Base-by-base conservation (phyloP, 2,888 invertebrate species). In the Theretra japonica region DNA sequence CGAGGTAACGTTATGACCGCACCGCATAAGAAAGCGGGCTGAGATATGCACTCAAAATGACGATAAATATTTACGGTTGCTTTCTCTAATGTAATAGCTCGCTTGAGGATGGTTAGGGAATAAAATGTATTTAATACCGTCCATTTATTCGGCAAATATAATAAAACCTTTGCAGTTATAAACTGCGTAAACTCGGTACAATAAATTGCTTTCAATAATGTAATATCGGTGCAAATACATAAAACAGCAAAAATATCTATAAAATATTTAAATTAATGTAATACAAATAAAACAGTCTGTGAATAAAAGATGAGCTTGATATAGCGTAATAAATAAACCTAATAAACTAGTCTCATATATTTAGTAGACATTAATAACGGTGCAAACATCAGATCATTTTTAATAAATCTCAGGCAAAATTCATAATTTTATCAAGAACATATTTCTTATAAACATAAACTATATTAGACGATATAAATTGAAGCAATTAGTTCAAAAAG, bases 1-100 rank as follows among this genome's bases (percentile, higher is more conserved):
- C 81, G 79, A 76, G 70, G 70, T 76, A 76, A 72, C 74, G 74
- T 72, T 71, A 73, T 41, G 76, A 72, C 41, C 33, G 70, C 8
- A 70, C 8, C 70, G 62, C 62, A 62, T 62, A 62, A 62, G 62
- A 62, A 62, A 62, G 62, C 62, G 62, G 62, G 15, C 62, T n/a
- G 62, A 62, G 41, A 62, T 41, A 62, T 62, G 62, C 62, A 62
- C 41, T 62, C 41, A 41, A 62, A 50, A 70, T 56, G 21, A 30
- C 30, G 30, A 56, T 53, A 30, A 57, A 56, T 56, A 30, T 69
- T 56, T 33, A 69, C 33, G 56, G 23, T 28, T 56, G 21, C 33
- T 21, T 68, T 53, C 41, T 62, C 62, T 33, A 41, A 41, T 62
- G 41, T 62, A 21, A 1, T 65, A 15, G 19, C n/a, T 68, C 53